phyloP scores from a whole-genome alignment of 2,888 invertebrate species.

The Ichneumoninae sp. region DNA sequence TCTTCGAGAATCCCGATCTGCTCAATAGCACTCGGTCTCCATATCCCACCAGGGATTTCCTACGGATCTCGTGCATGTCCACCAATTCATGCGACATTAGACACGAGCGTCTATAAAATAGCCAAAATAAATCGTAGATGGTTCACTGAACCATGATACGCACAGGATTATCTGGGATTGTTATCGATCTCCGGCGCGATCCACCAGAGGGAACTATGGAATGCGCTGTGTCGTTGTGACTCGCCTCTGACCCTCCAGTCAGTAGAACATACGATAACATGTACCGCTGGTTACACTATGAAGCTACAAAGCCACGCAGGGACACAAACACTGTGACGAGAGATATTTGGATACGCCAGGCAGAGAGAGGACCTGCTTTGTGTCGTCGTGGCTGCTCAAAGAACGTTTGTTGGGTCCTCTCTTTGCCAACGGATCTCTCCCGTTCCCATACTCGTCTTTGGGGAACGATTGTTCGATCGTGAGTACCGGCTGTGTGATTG shows the following conservation, averaged over 20 bases:
- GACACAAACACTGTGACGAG: constrained; percentile 23
- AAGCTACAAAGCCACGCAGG: constrained; percentile 26
- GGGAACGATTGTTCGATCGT: constrained; percentile 20
- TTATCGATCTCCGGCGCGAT: constrained; percentile 25
- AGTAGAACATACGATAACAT: constrained; percentile 6
- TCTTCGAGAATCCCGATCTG: constrained; percentile 13
- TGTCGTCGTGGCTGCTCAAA: constrained; percentile 19
- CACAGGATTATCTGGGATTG: constrained; percentile 18
- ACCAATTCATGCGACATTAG: neutral
- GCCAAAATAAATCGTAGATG: neutral
- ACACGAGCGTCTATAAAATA: neutral
- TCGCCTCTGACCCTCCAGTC: constrained; percentile 26
- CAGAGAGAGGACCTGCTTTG: constrained; percentile 12
- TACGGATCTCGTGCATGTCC: neutral
- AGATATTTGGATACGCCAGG: constrained; percentile 29
- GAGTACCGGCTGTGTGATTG: constrained; percentile 6
- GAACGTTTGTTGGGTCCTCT: constrained; percentile 27
- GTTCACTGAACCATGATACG: constrained; percentile 4
- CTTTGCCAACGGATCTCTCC: constrained; percentile 14
- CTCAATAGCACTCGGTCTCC: neutral
- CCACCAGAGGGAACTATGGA: constrained; percentile 42
- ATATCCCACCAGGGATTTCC: neutral
- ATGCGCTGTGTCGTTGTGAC: constrained; percentile 66
- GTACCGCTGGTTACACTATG: constrained; percentile 9
- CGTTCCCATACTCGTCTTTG: constrained; percentile 4